Evolutionary conservation across 2,113 vertebrate genomes (phyloP).

Genomic region (Halcyon malimbica): DNA sequence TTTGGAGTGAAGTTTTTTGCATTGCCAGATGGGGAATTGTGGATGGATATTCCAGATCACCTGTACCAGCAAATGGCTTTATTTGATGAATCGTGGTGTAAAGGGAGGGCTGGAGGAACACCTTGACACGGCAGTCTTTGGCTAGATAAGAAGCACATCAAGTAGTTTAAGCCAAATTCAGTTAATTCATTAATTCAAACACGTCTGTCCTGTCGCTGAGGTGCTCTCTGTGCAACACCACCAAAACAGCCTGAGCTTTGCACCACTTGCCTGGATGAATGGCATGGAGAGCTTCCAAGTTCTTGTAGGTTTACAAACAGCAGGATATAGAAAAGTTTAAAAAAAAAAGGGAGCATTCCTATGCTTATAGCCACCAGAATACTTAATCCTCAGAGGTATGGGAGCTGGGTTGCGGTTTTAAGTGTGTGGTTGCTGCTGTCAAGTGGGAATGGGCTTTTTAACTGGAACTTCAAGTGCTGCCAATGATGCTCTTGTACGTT

Average conservation of each 20-base stretch:
- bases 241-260: not conserved
- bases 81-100: fast-evolving
- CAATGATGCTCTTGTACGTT: not conserved
- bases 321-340: not conserved
- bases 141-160: not conserved
- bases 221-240: not conserved
- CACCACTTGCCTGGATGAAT: fast-evolving
- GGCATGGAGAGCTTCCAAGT: not conserved
- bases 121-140: not conserved
- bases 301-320: fast-evolving
- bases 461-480: not conserved
- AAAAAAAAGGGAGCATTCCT: not conserved
- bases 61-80: not conserved
- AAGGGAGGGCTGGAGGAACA: not conserved
- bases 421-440: not conserved
- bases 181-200: not conserved
- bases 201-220: not conserved
- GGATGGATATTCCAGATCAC: not conserved
- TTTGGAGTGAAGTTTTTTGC: constrained; percentile 4
- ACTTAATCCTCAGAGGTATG: not conserved
- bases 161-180: not conserved
- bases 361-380: fast-evolving
- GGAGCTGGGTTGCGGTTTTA: not conserved
- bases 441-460: not conserved
- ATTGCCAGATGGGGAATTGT: not conserved